Evolutionary conservation across 2,113 vertebrate species (phyloP).

Genomic region (Macrotus californicus): DNA sequence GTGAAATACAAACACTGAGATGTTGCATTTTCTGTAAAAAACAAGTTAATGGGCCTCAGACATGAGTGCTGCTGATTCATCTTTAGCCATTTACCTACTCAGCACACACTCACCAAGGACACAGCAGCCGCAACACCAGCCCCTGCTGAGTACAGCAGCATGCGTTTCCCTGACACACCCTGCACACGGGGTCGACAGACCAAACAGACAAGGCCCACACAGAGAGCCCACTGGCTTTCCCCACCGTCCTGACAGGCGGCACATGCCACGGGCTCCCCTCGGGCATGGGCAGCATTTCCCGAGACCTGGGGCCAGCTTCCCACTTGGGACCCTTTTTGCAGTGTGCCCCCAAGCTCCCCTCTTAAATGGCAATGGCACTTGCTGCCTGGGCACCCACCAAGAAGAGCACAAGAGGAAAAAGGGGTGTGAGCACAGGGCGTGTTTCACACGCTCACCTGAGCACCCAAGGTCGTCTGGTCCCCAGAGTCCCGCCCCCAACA

Average conservation of each 20-base stretch:
- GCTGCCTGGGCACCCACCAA: background rate
- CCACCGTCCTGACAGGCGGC: too few relatives aligned
- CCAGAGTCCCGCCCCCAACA: background rate
- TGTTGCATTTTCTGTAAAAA: background rate
- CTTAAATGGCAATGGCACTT: background rate
- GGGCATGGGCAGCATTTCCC: too few relatives aligned
- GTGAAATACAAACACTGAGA: background rate
- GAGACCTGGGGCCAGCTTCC: background rate
- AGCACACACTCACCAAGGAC: background rate
- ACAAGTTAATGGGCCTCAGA: background rate
- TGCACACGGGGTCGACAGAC: background rate
- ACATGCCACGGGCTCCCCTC: too few relatives aligned
- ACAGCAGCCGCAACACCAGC: accelerated
- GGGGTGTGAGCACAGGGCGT: accelerated
- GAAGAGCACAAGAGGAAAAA: accelerated
- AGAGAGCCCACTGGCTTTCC: accelerated
- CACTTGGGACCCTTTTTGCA: background rate
- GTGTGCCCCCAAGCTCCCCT: background rate
- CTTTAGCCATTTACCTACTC: background rate
- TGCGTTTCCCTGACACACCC: background rate
- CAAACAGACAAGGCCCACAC: background rate
- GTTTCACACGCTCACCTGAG: accelerated
- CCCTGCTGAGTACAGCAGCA: background rate
- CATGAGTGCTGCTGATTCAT: background rate
- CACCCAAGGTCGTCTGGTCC: accelerated